Evolutionary conservation across 64 coral and sea anemone genomes (phyloP).

Genomic region (Pocillopora verrucosa): DNA sequence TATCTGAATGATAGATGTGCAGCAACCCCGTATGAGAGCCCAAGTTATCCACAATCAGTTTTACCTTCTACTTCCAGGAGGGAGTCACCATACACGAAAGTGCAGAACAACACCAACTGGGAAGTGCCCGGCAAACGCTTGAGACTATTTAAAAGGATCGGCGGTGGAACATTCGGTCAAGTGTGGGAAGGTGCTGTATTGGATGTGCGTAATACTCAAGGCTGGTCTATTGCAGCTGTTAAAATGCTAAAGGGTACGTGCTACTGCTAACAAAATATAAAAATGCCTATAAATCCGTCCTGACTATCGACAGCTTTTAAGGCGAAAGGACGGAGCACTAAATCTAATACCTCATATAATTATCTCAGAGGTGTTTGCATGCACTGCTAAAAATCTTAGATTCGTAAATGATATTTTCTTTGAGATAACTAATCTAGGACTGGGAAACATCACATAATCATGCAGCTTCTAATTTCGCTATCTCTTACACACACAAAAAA

Average conservation of each 20-base stretch:
- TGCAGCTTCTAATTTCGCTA: no score
- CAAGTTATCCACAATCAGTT: neutral
- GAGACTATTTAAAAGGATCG: neutral
- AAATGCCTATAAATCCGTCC: no score
- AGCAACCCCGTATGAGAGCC: neutral
- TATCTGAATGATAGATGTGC: neutral
- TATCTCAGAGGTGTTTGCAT: no score
- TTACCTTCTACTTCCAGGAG: neutral
- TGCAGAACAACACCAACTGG: neutral
- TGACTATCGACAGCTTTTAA: no score
- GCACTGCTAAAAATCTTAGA: no score
- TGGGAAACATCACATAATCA: no score
- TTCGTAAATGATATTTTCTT: no score
- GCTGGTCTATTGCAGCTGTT: constrained; percentile 20
- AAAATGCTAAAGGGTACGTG: constrained; percentile 34
- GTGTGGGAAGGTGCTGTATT: constrained; percentile 1
- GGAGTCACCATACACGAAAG: neutral
- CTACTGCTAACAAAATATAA: neutral
- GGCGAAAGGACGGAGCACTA: no score
- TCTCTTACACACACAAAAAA: no score
- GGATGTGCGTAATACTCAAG: neutral
- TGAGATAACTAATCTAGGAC: no score
- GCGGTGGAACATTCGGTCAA: constrained; percentile 19
- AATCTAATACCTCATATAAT: no score
- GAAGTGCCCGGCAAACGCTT: neutral